Base-by-base conservation (phyloP, 2,888 invertebrate species). In the Amphiduros pacificus region DNA sequence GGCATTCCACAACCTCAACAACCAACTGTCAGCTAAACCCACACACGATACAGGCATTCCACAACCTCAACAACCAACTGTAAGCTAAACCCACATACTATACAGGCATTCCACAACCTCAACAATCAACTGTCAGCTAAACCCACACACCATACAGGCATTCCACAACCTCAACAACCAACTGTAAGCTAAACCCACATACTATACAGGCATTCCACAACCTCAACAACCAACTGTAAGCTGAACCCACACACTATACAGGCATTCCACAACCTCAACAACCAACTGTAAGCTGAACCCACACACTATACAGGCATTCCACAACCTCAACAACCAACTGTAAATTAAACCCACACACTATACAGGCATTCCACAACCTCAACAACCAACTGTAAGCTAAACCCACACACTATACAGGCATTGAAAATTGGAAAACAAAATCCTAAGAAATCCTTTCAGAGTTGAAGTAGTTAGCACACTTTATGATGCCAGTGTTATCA, bases 121-220 rank as follows among this genome's bases (percentile, higher is more conserved):
- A 44, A 44, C 22, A 20, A n/a, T 44, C 44, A 44, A n/a, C n/a
- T 44, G 44, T 44, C n/a, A 44, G 44, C n/a, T n/a, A n/a, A n/a
- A n/a, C n/a, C n/a, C n/a, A n/a, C n/a, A n/a, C 20, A 44, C 22
- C 5, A 44, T 44, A n/a, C 44, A 44, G 22, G 5, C 6, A 17
- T 44, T 44, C n/a, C 44, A 44, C 44, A n/a, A 44, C n/a, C 22
- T 44, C 20, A 44, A 44, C 22, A 20, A n/a, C 22, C 44, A 44
- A n/a, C n/a, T 44, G 44, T 44, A 44, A 44, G 44, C n/a, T n/a
- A n/a, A n/a, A n/a, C n/a, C n/a, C n/a, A n/a, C n/a, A n/a, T n/a
- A 44, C 22, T 9, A 44, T 44, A n/a, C 44, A 44, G 22, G 5
- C 6, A 17, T 44, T 44, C n/a, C 44, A 44, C 44, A n/a, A 44